Conservation (phyloP, 1,140 invertebrate genomes). For the Berghia stephanieae region DNA sequence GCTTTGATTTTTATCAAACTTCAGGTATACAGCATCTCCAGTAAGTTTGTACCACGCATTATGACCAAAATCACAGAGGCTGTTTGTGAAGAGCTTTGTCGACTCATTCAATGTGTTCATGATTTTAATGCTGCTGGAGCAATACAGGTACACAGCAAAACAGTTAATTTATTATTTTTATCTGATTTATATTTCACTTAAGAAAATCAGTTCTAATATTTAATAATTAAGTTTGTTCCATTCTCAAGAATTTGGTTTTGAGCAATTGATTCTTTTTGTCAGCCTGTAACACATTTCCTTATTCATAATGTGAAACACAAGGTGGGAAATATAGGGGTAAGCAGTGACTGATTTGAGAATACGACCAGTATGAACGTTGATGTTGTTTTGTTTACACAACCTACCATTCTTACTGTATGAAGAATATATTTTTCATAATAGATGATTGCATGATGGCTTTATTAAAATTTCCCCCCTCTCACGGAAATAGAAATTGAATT, state of each 20-base stretch:
- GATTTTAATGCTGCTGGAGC: slow-evolving; percentile 76
- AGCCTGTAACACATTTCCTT: not conserved
- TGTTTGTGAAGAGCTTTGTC: slow-evolving; percentile 87
- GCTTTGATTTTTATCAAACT: slow-evolving; percentile 31
- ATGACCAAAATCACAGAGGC: slow-evolving; percentile 88
- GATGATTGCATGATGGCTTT: too few relatives aligned
- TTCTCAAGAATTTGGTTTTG: not conserved
- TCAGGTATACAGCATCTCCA: slow-evolving; percentile 83
- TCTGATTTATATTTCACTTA: too few relatives aligned
- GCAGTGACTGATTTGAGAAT: too few relatives aligned
- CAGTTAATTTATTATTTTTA: too few relatives aligned
- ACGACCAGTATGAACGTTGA: too few relatives aligned
- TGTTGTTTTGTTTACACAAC: too few relatives aligned
- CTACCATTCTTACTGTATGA: too few relatives aligned
- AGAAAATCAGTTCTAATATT: slow-evolving; percentile 17
- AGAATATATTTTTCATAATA: too few relatives aligned
- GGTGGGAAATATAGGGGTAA: too few relatives aligned
- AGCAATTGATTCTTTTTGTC: not conserved
- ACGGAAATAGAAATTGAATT: too few relatives aligned
- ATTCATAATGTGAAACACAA: not conserved
- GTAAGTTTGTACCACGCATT: slow-evolving; percentile 78
- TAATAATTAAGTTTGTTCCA: not conserved
- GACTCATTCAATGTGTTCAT: slow-evolving; percentile 83
- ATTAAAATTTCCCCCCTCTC: too few relatives aligned
- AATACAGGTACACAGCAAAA: slow-evolving; percentile 73